Evolutionary conservation across 2,888 invertebrate species (phyloP).

Genomic region (Teinopalpus imperialis): DNA sequence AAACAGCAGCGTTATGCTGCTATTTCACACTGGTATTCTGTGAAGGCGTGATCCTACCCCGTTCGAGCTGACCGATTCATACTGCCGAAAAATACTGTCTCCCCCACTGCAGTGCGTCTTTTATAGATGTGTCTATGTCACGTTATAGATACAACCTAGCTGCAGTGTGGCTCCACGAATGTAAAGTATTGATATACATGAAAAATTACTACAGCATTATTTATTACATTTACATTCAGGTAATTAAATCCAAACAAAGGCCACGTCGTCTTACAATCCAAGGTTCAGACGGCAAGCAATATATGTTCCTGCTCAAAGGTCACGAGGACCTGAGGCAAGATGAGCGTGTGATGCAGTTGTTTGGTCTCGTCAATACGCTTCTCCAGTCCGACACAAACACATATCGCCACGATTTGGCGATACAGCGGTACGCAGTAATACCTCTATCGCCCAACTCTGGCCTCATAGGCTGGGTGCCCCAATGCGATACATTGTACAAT

Average conservation of each 20-base stretch:
- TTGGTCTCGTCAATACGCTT: slow-evolving; percentile 97
- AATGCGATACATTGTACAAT: slow-evolving; percentile 98
- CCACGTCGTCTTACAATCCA: slow-evolving; percentile 96
- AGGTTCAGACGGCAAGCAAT: slow-evolving; percentile 98
- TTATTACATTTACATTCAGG: too few relatives aligned
- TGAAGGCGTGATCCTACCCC: too few relatives aligned
- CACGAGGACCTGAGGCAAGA: slow-evolving; percentile 99
- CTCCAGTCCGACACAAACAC: slow-evolving; percentile 97
- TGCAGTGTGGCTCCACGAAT: too few relatives aligned
- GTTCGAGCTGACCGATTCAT: too few relatives aligned
- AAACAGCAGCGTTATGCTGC: too few relatives aligned
- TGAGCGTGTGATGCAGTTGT: slow-evolving; percentile 99
- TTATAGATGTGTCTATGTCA: too few relatives aligned
- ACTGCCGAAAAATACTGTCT: too few relatives aligned
- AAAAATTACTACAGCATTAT: too few relatives aligned
- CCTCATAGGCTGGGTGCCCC: slow-evolving; percentile 99
- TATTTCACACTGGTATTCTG: too few relatives aligned
- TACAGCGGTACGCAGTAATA: slow-evolving; percentile 97
- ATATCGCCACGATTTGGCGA: slow-evolving; percentile 90
- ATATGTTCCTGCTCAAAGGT: slow-evolving; percentile 98
- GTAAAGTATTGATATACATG: too few relatives aligned
- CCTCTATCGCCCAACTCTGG: slow-evolving; percentile 99
- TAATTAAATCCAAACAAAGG: slow-evolving; percentile 98
- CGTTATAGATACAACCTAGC: neutral
- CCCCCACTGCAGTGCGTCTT: too few relatives aligned